These are phyloP conservation scores for Drosophila ambigua DNA, from an alignment of 1,140 invertebrate genomes.

Conservation along the genomic window DNA sequence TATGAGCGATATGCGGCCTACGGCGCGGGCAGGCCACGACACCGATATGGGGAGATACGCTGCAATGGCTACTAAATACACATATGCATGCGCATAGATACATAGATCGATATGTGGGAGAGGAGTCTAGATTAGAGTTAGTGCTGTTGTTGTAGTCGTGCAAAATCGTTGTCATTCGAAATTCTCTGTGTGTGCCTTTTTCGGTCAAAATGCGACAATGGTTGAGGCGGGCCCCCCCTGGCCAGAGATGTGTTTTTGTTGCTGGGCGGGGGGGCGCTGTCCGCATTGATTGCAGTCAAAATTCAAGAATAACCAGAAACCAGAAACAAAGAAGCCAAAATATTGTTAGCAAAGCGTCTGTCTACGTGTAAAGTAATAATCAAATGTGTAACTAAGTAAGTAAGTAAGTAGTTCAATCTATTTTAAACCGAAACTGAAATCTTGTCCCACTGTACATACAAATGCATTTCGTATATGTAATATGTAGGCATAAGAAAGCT, in stretches of 20 bases:
- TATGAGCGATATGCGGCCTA: slow-evolving; percentile 73
- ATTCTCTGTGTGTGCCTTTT: slow-evolving; percentile 82
- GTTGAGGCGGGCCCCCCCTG: not conserved
- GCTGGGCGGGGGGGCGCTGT: slow-evolving; percentile 49
- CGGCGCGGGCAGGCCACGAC: slow-evolving; percentile 46
- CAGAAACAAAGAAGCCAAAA: slow-evolving; percentile 63
- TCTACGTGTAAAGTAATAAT: slow-evolving; percentile 58
- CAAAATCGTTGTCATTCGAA: slow-evolving; percentile 72
- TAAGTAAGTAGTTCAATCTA: slow-evolving; percentile 73
- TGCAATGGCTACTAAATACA: slow-evolving; percentile 68
- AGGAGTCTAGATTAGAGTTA: slow-evolving; percentile 36
- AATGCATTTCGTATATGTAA: slow-evolving; percentile 59
- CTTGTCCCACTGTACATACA: slow-evolving; percentile 74
- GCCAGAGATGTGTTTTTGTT: slow-evolving; percentile 46
- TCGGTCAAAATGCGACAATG: slow-evolving; percentile 76
- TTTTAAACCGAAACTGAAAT: slow-evolving; percentile 50
- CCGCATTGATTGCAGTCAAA: slow-evolving; percentile 64
- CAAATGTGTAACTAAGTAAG: slow-evolving; percentile 57
- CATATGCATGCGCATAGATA: slow-evolving; percentile 3
- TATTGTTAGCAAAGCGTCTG: slow-evolving; percentile 53
- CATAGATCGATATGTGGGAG: slow-evolving; percentile 13
- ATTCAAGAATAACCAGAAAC: slow-evolving; percentile 36
- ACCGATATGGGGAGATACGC: slow-evolving; percentile 66
- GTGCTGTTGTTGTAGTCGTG: slow-evolving; percentile 55
- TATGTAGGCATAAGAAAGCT: slow-evolving; percentile 17